Evolutionary conservation across 2,888 invertebrate species (phyloP).

Genomic region (Sisyra terminalis): DNA sequence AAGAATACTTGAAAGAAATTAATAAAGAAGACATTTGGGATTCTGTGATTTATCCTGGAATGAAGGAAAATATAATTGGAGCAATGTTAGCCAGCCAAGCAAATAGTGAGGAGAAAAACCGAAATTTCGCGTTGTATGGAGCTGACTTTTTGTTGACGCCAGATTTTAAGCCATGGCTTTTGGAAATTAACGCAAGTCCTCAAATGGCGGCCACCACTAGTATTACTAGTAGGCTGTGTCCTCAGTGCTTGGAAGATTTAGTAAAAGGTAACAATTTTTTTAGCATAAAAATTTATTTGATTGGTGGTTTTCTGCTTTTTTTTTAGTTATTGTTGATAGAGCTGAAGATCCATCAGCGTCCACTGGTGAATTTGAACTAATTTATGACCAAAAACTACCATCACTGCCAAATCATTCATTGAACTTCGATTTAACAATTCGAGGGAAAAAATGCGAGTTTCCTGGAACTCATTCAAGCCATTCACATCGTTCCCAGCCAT

Average conservation of each 20-base stretch:
- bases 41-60: constrained; percentile 62
- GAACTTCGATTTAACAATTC: background rate
- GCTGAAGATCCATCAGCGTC: constrained; percentile 25
- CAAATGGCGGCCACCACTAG: constrained; percentile 79
- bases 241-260: constrained; percentile 75
- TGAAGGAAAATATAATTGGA: constrained; percentile 33
- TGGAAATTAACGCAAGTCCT: constrained; percentile 90
- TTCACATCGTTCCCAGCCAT: too few relatives aligned
- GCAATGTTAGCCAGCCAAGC: constrained; percentile 78
- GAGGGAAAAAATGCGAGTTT: background rate
- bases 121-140: constrained; percentile 86
- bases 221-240: constrained; percentile 73
- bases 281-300: background rate
- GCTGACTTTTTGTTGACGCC: constrained; percentile 91
- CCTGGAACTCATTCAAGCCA: too few relatives aligned
- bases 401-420: background rate
- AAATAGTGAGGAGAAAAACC: constrained; percentile 59
- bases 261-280: constrained; percentile 54
- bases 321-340: constrained; percentile 37
- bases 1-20: constrained; percentile 37
- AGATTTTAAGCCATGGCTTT: constrained; percentile 76
- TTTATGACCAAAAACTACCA: constrained; percentile 16
- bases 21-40: constrained; percentile 60
- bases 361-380: constrained; percentile 40
- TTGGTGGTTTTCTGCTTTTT: constrained; percentile 2